Percentiles rank a stretch among this genome's conserved stretches.
phyloP scores from a whole-genome alignment of 1,140 invertebrate genomes.

The Atta texana region DNA sequence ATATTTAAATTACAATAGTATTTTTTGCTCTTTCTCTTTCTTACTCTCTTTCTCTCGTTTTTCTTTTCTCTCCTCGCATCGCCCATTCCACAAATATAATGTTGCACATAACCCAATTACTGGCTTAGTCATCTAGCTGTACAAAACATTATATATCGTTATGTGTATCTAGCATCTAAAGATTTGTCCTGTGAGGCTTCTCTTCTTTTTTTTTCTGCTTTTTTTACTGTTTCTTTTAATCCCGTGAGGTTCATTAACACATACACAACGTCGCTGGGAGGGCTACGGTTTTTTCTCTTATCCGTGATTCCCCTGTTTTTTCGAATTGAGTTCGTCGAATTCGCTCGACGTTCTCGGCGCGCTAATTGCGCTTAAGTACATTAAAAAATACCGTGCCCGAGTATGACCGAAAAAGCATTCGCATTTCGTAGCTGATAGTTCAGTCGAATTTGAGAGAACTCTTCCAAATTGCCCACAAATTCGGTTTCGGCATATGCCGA shows the following conservation, averaged over 20 bases:
- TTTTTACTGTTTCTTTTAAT: constrained; percentile 36
- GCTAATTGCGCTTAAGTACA: constrained; percentile 81
- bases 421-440: constrained; percentile 4
- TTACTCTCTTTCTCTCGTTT: constrained; percentile 31
- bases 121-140: constrained; percentile 86
- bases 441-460: neutral
- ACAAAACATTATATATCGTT: constrained; percentile 86
- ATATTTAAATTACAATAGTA: constrained; percentile 85
- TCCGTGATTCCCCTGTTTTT: constrained; percentile 34
- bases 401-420: constrained; percentile 62
- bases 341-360: constrained; percentile 2
- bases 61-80: constrained; percentile 21
- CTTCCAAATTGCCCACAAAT: constrained; percentile 15
- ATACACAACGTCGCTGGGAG: constrained; percentile 13
- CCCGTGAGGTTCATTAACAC: constrained; percentile 47
- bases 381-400: constrained; percentile 83
- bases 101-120: constrained; percentile 86
- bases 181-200: constrained; percentile 85
- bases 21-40: constrained; percentile 71
- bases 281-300: constrained; percentile 12
- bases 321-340: constrained; percentile 36
- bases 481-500: constrained; percentile 54
- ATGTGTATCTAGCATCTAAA: constrained; percentile 82
- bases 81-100: constrained; percentile 80
- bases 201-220: constrained; percentile 40